phyloP scores from a whole-genome alignment of 1,140 invertebrate species.

The Trypoxylus dichotomus region DNA sequence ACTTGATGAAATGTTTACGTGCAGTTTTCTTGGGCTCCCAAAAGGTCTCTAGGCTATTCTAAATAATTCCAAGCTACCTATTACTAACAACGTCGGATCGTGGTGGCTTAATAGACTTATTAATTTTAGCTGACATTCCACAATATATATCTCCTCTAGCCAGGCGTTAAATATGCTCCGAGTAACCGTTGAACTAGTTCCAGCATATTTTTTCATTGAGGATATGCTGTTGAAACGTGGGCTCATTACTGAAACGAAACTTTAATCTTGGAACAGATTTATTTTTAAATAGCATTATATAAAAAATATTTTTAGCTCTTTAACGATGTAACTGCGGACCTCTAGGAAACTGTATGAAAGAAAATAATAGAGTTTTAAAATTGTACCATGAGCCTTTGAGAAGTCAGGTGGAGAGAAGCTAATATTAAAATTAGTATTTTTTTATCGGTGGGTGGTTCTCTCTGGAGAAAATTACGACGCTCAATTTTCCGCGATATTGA shows the following conservation, averaged over 20 bases:
- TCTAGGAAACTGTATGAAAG: too few species aligned
- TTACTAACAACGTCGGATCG: neutral
- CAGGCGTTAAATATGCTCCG: neutral
- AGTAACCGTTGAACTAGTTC: neutral
- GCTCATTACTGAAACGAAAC: neutral
- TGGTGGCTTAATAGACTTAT: neutral
- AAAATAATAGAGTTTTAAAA: too few species aligned
- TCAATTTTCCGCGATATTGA: too few species aligned
- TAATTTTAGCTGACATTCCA: neutral
- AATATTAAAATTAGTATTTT: too few species aligned
- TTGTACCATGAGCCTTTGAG: too few species aligned
- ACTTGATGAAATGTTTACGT: neutral
- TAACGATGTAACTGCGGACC: neutral
- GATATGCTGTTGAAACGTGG: neutral
- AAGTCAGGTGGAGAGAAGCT: too few species aligned
- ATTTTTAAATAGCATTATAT: neutral
- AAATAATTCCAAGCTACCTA: neutral
- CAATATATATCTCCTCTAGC: neutral
- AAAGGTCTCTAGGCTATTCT: neutral
- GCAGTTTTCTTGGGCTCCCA: neutral
- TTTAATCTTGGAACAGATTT: neutral
- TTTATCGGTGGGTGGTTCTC: too few species aligned
- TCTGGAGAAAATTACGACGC: too few species aligned
- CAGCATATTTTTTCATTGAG: neutral
- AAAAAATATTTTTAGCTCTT: neutral